Base-by-base conservation (phyloP, 2,113 vertebrate species). In the Climacteris rufus region DNA sequence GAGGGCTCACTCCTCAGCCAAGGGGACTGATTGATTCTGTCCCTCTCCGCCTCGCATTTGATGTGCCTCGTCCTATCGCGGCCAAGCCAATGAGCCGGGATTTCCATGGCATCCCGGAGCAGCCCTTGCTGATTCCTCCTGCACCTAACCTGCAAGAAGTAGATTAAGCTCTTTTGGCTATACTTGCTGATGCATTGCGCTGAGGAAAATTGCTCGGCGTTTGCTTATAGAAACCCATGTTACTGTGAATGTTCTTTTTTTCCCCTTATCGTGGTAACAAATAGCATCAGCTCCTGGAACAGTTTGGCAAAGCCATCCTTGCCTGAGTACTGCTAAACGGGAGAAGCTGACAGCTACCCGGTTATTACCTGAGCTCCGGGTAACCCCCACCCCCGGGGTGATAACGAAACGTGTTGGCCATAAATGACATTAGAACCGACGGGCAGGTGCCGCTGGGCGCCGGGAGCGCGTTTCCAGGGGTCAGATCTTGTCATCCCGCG, bases 181-280 rank as follows among this genome's bases (percentile, higher is more conserved):
- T 89, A 83, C 87, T 94, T 97, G 97, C 96, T 87, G 97, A 87
- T 92, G 97, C 97, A 91, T 94, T 89, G 91, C 92, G 57, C 95
- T 76, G 79, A 81, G 92, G 82, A 96, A 97, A 97, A 97, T 91
- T 90, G 92, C 92, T 96, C 92, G 40, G 76, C 94, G 90, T 95
- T 96, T 96, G 87, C 94, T 94, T 95, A 89, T 95, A 90, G 93
- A 97, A 96, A 94, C 33, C 56, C 97, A 78, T 52, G 95, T 95
- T 89, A 85, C 61, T 82, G 78, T 83, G 93, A 92, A 96, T 94
- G 83, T 89, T 94, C 76, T 94, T 91, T 77, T 59, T 47, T 11
- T 0, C 10, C 20, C 12, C 42, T 70, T 70, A 75, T 79, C 71
- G 39, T 27, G 69, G 72, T 80, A 92, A 97, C 93, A 96, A 98